These are phyloP conservation scores for Gerris lacustris DNA, from an alignment of 2,888 invertebrate species.

Conservation along the genomic window DNA sequence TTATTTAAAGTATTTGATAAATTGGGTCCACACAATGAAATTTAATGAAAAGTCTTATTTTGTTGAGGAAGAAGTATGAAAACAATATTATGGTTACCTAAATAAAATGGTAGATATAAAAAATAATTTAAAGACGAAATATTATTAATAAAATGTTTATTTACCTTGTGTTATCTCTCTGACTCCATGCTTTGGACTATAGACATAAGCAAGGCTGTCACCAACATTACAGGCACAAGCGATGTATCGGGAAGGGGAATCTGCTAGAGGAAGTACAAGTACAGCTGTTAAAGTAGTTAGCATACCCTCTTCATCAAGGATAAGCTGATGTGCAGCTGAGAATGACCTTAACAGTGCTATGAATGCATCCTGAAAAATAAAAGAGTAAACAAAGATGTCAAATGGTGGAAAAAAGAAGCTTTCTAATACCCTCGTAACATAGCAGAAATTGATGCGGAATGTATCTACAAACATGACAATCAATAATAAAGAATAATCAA, in stretches of 20 bases:
- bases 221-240: constrained; percentile 82
- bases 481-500: too few species aligned
- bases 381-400: constrained; percentile 17
- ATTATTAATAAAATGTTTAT: too few species aligned
- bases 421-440: background rate
- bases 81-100: too few species aligned
- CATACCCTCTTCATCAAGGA: constrained; percentile 67
- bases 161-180: constrained; percentile 68
- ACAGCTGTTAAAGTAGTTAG: constrained; percentile 75
- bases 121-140: too few species aligned
- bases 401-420: constrained; percentile 9
- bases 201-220: constrained; percentile 78
- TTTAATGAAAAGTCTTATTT: too few species aligned
- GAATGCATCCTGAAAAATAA: constrained; percentile 52
- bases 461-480: background rate
- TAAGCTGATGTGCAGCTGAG: constrained; percentile 72
- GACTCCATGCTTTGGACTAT: constrained; percentile 62
- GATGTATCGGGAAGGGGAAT: constrained; percentile 43
- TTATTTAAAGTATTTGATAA: too few species aligned
- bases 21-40: too few species aligned
- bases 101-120: too few species aligned
- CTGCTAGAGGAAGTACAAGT: constrained; percentile 51
- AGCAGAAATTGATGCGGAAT: too few species aligned
- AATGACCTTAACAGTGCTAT: constrained; percentile 63
- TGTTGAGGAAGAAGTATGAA: too few species aligned